Evolutionary conservation across 2,797 vertebrate species (phyloP), one percentile per base, ranked within the genome.

Genomic region (Leptodactylus fallax): DNA sequence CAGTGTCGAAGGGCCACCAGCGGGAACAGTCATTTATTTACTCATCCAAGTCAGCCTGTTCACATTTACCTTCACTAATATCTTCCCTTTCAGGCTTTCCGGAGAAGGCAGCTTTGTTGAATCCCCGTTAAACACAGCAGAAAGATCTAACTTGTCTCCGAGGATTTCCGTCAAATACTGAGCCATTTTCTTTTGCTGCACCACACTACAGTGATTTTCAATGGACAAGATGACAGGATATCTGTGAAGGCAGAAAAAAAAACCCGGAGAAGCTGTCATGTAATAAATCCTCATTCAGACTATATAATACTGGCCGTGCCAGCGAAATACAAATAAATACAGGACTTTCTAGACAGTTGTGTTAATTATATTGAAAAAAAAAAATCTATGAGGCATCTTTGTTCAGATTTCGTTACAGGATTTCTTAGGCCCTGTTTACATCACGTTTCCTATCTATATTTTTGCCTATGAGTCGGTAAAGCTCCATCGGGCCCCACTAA

Each of bases 131-230:
- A 92, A 94, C 90, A 99, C 93, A 10, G 92, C 94, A 0, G 97
- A 97, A 86, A 99, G 90, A 89, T 99, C 96, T 93, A 99, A 93
- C 91, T 99, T 98, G 91, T 99, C 97, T 9, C 97, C 97, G 5
- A 99, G 93, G 88, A 99, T 95, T 91, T 97, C 97, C 0, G 76
- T 94, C 67, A 99, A 95, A 80, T 97, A 98, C 92, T 97, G 96
- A 23, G 98, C 98, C 98, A 99, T 99, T 93, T 98, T 99, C 93
- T 99, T 99, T 91, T 99, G 98, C 93, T 99, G 98, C 49, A 95
- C 49, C 0, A 99, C 97, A 0, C 97, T 99, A 93, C 98, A 99
- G 92, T 99, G 98, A 93, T 99, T 99, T 95, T 99, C 98, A 4
- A 99, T 96, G 23, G 98, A 99, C 91, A 99, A 93, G 92, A 99